Base-by-base conservation (phyloP, 1,140 invertebrate species). In the Drosophila arizonae region DNA sequence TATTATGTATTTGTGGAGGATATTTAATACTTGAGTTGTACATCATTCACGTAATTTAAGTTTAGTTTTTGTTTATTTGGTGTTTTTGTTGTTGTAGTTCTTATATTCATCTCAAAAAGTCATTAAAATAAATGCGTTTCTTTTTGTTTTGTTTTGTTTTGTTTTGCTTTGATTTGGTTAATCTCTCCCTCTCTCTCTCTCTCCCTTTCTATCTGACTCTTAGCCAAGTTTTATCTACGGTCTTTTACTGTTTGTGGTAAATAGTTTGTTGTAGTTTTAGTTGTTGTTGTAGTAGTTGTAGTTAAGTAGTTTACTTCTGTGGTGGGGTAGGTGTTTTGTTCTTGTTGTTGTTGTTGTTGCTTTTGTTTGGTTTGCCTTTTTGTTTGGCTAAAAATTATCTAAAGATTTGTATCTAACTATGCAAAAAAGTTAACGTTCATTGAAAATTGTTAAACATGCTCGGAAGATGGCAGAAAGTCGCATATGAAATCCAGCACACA, bases 91-190 rank as follows among this genome's bases (percentile, higher is more conserved):
- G 10, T 11, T 50, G 61, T 54, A 11, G 10, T 36, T 36, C 9
- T 72, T 76, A 60, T 60, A 69, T 77, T 72, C 61, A 66, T 79
- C 66, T 87, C 76, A 88, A 87, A 87, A 88, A 70, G 76, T 87
- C 73, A 89, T 84, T 82, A 88, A 87, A 87, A 87, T 87, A 87
- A 87, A 87, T 87, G 84, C 84, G 80, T 84, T 87, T 87, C 72
- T 78, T 87, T 87, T 87, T 87, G 84, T 88, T 84, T 81, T 46
- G 63, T 68, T 62, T 50, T 58, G 76, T 65, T 78, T 61, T 66
- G 68, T 68, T 70, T 58, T 72, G 62, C 57, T 72, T 36, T 39
- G 36, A 0, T 39, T 39, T 39, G 11, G 3, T 39, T 30, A 6
- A 0, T 30, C 28, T 30, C 28, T 30, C 28, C 6, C 4, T 6